Base-by-base conservation (phyloP, 1,140 invertebrate genomes). In the Acromyrmex charruanus region DNA sequence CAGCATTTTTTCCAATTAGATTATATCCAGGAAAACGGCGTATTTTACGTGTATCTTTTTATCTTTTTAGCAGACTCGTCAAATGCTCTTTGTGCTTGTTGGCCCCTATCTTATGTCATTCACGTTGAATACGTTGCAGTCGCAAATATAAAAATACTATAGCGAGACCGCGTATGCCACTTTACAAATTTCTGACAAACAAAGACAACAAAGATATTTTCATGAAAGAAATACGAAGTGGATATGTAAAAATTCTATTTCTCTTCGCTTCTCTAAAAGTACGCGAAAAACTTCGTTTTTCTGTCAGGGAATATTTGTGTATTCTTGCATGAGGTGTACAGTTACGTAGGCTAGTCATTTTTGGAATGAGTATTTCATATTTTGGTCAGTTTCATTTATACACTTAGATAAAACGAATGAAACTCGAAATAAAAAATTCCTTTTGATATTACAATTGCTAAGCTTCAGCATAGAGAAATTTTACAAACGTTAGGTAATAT, bases 1-100 rank as follows among this genome's bases (percentile, higher is more conserved):
- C 51, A 1, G 28, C 35, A 88, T 84, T 86, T 77, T 86, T 79
- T 21, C 25, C 69, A n/a, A 86, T 86, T 89, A 77, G 75, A 77
- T 89, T 75, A 59, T 84, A 68, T 35, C 68, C 65, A 10, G 58
- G 66, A 63, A 44, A 88, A 72, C 81, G 49, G 28, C 75, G 39
- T 49, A 58, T 55, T 80, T 77, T 65, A 28, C 5, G 51, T 68
- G 39, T 66, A 63, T 58, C 55, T 18, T 25, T 72, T 80, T 44
- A 5, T 28, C 25, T 58, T 16, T 18, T 21, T 49, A 10, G 25
- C 69, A 53, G 3, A 86, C 61, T 49, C 44, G 49, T 87, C 77
- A 55, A 86, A 58, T 51, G 58, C 55, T 39, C 35, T 49, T 31
- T 82, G 25, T 74, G 18, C 28, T 72, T 14, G 53, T 55, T 81